Evolutionary conservation across 2,888 invertebrate genomes (phyloP), one percentile per base, ranked within the genome.

Genomic region (Hirtodrosophila cameraria): DNA sequence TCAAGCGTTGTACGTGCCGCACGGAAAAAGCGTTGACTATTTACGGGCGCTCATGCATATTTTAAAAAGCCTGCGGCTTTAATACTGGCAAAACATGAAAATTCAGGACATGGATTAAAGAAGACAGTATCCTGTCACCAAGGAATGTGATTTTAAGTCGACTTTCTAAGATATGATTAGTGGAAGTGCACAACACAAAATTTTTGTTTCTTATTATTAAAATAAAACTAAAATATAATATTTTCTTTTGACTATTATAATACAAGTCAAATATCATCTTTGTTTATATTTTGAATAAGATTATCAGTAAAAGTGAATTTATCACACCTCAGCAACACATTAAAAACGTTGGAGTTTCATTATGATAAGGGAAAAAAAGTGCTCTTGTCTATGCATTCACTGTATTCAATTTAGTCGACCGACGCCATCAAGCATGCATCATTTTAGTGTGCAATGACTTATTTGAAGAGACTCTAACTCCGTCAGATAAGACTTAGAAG

Each of bases 1-100:
- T 77, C 81, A 77, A 68, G 69, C 65, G 39, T 39, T 42, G 77
- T 73, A 81, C 81, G 77, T 81, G 81, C 45, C 60, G 4, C 73
- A 49, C 43, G 55, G 36, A 52, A 60, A 75, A 75, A 60, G 35
- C 75, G 53, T 75, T 74, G 79, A 61, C 73, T 58, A 61, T 62
- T 80, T 72, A 58, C 61, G 30, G 57, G 68, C 68, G 62, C 59
- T 41, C 68, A 52, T 76, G 64, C 68, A 76, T 76, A 75, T 60
- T 76, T 75, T 45, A 66, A 30, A 35, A 43, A 25, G 27, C 31
- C 52, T 45, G 48, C 42, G 36, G 9, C 43, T 7, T 15, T 4
- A 2, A 23, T 23, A 23, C 23, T 3, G 15, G 36, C 36, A 15
- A 7, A 30, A 23, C 28, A n/a, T n/a, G n/a, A 0, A 23, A 3